Conservation (phyloP, 2,113 vertebrate species). For the Catagonus wagneri region DNA sequence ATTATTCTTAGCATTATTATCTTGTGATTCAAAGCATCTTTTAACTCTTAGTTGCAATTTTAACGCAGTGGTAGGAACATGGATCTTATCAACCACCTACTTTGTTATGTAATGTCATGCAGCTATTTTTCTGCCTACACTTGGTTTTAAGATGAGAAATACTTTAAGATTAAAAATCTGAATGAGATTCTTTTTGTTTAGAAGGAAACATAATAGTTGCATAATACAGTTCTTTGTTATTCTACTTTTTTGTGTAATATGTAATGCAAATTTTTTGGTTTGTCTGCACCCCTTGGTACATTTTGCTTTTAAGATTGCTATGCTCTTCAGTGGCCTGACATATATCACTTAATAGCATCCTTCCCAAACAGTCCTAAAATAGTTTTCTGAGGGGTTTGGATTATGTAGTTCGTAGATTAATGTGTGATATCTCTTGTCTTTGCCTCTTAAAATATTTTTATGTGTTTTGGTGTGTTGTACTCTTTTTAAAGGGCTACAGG, state of each 20-base stretch:
- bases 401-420: conserved; percentile 59
- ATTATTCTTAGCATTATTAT: conserved; percentile 48
- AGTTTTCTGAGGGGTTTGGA: not conserved
- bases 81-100: conserved; percentile 48
- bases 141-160: not conserved
- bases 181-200: conserved; percentile 56
- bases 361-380: conserved; percentile 26
- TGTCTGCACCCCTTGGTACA: conserved; percentile 25
- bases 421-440: conserved; percentile 35
- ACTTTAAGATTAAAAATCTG: conserved; percentile 43
- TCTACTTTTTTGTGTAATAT: not conserved
- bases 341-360: not conserved
- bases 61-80: conserved; percentile 33
- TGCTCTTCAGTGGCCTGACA: not conserved
- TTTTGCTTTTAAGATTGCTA: not conserved
- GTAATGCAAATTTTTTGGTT: conserved; percentile 32
- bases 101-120: conserved; percentile 31
- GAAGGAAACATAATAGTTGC: not conserved
- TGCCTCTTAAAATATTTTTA: conserved; percentile 71
- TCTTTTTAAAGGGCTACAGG: conserved; percentile 92
- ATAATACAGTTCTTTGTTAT: conserved; percentile 48
- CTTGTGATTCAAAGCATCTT: conserved; percentile 43
- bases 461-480: conserved; percentile 74
- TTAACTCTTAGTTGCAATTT: conserved; percentile 57
- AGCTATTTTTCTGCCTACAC: conserved; percentile 8